phyloP scores from a whole-genome alignment of 2,888 invertebrate species.

The Bugula neritina region DNA sequence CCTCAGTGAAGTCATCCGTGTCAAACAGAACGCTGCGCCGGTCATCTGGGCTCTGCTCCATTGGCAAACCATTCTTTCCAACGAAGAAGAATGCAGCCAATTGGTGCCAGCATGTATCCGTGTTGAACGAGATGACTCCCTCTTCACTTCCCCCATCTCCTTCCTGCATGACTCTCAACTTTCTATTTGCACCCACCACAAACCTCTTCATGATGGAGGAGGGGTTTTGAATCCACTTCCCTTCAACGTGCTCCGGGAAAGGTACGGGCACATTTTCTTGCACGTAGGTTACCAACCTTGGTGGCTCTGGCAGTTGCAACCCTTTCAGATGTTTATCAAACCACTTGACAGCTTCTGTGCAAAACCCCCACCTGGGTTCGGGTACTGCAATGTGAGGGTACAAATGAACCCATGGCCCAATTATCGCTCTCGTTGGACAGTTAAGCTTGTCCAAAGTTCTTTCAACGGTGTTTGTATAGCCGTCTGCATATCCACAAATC shows the following conservation, averaged over 20 bases:
- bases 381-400: slow-evolving; percentile 31
- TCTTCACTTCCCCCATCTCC: not conserved
- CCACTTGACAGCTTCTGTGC: slow-evolving; percentile 21
- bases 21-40: not conserved
- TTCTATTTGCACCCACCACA: not conserved
- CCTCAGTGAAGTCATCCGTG: not conserved
- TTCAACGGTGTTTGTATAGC: slow-evolving; percentile 30
- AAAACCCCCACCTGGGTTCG: slow-evolving; percentile 25
- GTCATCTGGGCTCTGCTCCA: slow-evolving; percentile 16
- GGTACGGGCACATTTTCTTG: not conserved
- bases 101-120: not conserved
- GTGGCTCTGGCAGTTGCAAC: not conserved
- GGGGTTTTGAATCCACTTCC: slow-evolving; percentile 4
- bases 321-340: not conserved
- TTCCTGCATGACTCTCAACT: no score
- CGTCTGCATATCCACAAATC: slow-evolving; percentile 32
- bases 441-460: slow-evolving; percentile 30
- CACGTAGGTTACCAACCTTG: not conserved
- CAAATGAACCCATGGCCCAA: slow-evolving; percentile 33
- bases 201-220: not conserved
- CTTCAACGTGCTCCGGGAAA: not conserved
- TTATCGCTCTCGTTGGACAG: slow-evolving; percentile 25
- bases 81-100: not conserved
- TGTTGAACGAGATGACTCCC: not conserved
- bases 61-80: not conserved